A percentile compares a stretch with the other conserved stretches of the same genome.
These are phyloP conservation scores for Deroptyus accipitrinus DNA, from an alignment of 2,113 vertebrate species.

Conservation along the genomic window DNA sequence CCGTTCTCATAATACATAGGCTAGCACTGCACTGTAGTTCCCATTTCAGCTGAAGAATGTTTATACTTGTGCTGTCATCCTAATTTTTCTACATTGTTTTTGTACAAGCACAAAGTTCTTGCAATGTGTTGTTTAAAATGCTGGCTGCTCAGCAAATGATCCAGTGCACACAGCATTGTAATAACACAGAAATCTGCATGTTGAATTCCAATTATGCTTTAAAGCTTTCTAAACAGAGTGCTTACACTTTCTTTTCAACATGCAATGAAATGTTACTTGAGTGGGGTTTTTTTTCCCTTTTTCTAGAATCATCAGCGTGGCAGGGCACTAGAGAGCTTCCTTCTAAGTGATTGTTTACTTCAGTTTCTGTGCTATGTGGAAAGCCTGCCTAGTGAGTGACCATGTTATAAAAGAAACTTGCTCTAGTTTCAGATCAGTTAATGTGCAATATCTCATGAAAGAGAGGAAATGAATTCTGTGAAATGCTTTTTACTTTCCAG, in stretches of 20 bases:
- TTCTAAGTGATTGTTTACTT: constrained; percentile 32
- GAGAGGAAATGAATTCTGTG: constrained; percentile 31
- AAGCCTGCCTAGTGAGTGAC: constrained; percentile 7
- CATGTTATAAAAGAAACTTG: neutral
- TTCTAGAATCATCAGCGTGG: neutral
- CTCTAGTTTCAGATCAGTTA: neutral
- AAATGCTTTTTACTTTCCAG: neutral
- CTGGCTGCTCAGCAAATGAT: constrained; percentile 68
- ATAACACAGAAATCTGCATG: constrained; percentile 62
- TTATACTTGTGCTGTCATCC: constrained; percentile 46
- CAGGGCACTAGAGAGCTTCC: constrained; percentile 4
- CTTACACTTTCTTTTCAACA: constrained; percentile 34
- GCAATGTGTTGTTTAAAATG: constrained; percentile 53
- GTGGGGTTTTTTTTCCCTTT: neutral
- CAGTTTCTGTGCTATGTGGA: neutral
- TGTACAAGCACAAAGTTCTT: constrained; percentile 63
- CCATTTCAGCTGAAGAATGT: constrained; percentile 32
- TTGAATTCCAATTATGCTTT: constrained; percentile 51
- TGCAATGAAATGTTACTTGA: neutral
- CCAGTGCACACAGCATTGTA: constrained; percentile 52
- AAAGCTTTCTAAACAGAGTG: constrained; percentile 39
- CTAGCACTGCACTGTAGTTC: neutral
- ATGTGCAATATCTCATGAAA: neutral
- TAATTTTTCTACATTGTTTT: constrained; percentile 49
- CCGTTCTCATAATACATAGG: neutral